Evolutionary conservation across 2,113 vertebrate species (phyloP), one percentile per base, ranked within the genome.

Genomic region (Muscicapa adusta): DNA sequence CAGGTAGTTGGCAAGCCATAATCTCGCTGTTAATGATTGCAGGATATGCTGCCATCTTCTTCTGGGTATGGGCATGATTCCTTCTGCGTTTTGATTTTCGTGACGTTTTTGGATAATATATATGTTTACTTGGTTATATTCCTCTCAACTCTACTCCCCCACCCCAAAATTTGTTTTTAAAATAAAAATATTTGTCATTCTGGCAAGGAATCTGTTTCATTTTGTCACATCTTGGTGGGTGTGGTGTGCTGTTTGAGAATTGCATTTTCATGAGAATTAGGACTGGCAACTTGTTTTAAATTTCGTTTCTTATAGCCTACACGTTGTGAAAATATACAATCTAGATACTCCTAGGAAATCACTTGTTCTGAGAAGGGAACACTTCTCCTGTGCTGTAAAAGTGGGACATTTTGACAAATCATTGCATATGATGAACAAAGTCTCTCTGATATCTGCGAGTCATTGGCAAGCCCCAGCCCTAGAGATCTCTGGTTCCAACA

Each of bases 1-100:
- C 82, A 92, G 88, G 90, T 91, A 72, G 85, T 70, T 96, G 93
- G 94, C 90, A 91, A 91, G 57, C 56, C 23, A 4, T 45, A 31
- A 61, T 9, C 53, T 73, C 61, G n/a, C 60, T 93, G 79, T 33
- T 93, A 84, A 90, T 58, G 48, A 86, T 70, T 68, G 72, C 57
- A 60, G 74, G 45, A 34, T 95, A 57, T 40, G 28, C n/a, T 89
- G 85, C 73, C 79, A 88, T 95, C 72, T 57, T 94, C 47, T 85
- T 81, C 54, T 81, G 77, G 51, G 14, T 53, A 16, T 25, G 45
- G n/a, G 45, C 23, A 31, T 65, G 10, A 45, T 88, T 94, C 45
- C 53, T 92, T 83, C 60, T 25, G 3, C 60, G 31, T 31, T 70
- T 68, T 3, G 36, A 58, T 89, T 84, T 87, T 53, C 10, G 3